Evolutionary conservation across 1,140 invertebrate species (phyloP).

Genomic region (Bombus superbus): DNA sequence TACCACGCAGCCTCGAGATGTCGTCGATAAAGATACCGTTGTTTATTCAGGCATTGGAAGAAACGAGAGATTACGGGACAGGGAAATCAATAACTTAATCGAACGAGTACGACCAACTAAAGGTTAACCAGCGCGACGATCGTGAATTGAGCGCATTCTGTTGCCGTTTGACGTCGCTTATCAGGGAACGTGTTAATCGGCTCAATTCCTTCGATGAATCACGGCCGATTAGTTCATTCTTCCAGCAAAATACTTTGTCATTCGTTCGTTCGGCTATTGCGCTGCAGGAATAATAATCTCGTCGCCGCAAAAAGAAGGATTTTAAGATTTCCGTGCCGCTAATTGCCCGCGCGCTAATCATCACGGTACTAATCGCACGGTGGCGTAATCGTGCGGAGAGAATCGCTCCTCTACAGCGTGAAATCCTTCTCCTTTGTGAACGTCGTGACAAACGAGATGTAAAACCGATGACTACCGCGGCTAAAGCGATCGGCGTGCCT

Average conservation of each 20-base stretch:
- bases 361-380: background rate
- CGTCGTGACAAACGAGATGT: background rate
- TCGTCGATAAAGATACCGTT: background rate
- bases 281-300: background rate
- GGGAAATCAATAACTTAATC: background rate
- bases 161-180: background rate
- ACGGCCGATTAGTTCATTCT: background rate
- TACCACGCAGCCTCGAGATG: background rate
- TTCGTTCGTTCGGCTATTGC: background rate
- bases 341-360: conserved; percentile 4
- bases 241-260: background rate
- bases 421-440: background rate
- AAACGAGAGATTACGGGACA: background rate
- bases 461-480: background rate
- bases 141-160: background rate
- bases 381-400: background rate
- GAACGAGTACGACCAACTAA: background rate
- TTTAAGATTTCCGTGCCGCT: background rate
- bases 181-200: conserved; percentile 1
- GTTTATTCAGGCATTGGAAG: background rate
- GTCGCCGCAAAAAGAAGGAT: background rate
- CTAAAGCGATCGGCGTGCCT: background rate
- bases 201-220: conserved; percentile 8
- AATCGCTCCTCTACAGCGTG: background rate
- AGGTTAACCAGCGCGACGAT: background rate